Evolutionary conservation across 2,113 vertebrate genomes (phyloP).

Genomic region (Anthoscopus minutus): DNA sequence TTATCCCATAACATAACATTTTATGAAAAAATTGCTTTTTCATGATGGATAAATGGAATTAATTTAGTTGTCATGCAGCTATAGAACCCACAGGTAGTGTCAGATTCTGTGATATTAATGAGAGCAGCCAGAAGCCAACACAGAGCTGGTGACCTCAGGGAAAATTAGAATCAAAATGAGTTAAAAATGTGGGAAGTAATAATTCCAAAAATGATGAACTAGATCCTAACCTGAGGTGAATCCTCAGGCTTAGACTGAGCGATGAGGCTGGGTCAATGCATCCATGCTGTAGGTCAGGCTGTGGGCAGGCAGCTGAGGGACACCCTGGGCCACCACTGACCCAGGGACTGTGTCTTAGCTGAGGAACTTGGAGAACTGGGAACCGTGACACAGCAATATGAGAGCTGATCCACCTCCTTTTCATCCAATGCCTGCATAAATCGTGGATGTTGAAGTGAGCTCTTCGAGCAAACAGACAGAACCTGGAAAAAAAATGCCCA

Average conservation of each 20-base stretch:
- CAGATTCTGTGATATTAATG: neutral
- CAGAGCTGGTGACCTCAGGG: neutral
- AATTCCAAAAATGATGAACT: neutral
- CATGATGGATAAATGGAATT: neutral
- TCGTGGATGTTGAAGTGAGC: neutral
- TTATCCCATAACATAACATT: neutral
- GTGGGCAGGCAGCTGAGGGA: neutral
- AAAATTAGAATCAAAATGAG: neutral
- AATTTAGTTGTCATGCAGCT: neutral
- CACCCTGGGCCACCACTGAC: neutral
- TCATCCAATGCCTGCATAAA: neutral
- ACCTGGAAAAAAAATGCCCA: neutral
- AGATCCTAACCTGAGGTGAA: too few relatives aligned
- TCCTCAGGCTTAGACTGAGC: neutral
- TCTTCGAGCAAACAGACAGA: too few relatives aligned
- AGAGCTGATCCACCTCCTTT: neutral
- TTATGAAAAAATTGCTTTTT: neutral
- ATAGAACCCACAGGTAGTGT: neutral
- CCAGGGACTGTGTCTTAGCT: neutral
- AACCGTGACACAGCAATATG: neutral
- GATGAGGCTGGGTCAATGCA: neutral
- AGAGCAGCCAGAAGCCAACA: neutral
- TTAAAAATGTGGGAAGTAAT: neutral
- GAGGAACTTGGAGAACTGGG: neutral
- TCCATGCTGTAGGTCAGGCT: neutral